These are phyloP conservation scores for Acronicta leporina DNA, from an alignment of 2,888 invertebrate genomes.

Conservation along the genomic window DNA sequence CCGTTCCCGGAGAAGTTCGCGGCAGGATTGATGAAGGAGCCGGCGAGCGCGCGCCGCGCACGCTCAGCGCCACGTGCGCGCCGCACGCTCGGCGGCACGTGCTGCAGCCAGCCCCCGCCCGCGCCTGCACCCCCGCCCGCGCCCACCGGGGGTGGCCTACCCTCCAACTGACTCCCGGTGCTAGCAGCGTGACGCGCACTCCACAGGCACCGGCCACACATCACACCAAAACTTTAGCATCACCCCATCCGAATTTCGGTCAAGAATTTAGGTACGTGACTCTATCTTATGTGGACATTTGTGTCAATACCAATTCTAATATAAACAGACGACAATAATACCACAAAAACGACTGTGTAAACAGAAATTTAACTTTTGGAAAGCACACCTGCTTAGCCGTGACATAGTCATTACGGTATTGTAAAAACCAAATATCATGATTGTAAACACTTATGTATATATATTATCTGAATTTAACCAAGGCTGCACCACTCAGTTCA, in stretches of 20 bases:
- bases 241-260: background rate
- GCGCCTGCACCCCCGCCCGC: conserved; percentile 40
- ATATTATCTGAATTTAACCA: background rate
- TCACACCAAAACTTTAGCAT: conserved; percentile 1
- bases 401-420: background rate
- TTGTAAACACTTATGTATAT: too few species aligned
- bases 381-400: background rate
- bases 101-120: conserved; percentile 41
- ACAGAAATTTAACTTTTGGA: background rate
- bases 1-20: conserved; percentile 78
- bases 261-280: background rate
- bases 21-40: conserved; percentile 79
- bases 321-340: background rate
- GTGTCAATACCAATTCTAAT: background rate
- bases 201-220: conserved; percentile 16
- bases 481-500: background rate
- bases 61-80: conserved; percentile 77
- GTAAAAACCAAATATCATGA: background rate
- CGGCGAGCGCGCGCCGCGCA: conserved; percentile 71
- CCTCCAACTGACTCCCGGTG: conserved; percentile 14
- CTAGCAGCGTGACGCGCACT: conserved; percentile 4
- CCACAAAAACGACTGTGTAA: background rate
- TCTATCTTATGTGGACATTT: background rate
- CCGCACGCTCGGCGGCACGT: conserved; percentile 68
- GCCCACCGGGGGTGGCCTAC: conserved; percentile 27